Evolutionary conservation across 1,140 invertebrate species (phyloP), one percentile per base, ranked within the genome.

Genomic region (Ceratina calcarata): DNA sequence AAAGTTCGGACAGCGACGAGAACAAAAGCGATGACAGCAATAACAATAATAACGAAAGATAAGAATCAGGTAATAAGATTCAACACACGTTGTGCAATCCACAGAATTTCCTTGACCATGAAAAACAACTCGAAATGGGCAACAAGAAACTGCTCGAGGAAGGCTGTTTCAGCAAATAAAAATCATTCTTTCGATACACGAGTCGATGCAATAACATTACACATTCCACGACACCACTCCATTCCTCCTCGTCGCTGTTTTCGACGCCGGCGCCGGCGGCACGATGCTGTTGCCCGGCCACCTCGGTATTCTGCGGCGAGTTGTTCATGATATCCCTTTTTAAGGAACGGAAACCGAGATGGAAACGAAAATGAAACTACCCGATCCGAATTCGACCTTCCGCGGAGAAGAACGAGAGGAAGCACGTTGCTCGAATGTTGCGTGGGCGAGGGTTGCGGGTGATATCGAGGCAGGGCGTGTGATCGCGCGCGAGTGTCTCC

Each of bases 171-270:
- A 78, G 76, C 76, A 78, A 78, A 78, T 78, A 78, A 78, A 78
- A 78, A 78, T 78, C 76, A 78, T 78, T 78, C 76, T 78, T 78
- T 78, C 76, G 67, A 65, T 73, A 80, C 75, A 84, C 71, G 78
- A 79, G 71, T 79, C 78, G 78, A 81, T 81, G 74, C 32, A 77
- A 76, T 75, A 78, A 80, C 78, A 85, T 91, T 92, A 93, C 91
- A 88, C 92, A 91, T 92, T 93, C 92, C 65, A 93, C 91, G 81
- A 90, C 89, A 80, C 91, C 91, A 86, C 91, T 93, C 92, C 92
- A 93, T 77, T 93, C 92, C 55, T 93, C 92, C 69, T 93, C 92
- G 80, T 93, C 92, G 81, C 91, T 93, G 87, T 92, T 92, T 62
- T 91, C 91, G 53, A 89, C 80, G 57, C 88, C 90, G 78, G 88